Base-by-base conservation (phyloP, 2,797 vertebrate genomes). In the Leptoclinus maculatus region DNA sequence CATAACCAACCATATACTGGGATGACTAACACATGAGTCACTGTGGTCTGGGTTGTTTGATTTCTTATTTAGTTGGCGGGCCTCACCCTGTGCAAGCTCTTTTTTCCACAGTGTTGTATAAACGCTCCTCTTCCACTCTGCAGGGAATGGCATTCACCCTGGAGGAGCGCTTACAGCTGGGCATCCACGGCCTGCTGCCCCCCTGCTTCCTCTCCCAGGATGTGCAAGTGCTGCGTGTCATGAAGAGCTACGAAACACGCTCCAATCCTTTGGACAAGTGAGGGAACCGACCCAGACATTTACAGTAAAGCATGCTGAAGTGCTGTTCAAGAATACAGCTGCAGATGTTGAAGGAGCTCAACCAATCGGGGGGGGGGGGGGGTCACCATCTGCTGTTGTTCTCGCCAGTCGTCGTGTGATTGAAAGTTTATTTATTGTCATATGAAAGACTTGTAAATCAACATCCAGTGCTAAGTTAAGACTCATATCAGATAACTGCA, bases 121-220 rank as follows among this genome's bases (percentile, higher is more conserved):
- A 89, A 41, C 0, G 2, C 17, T 39, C 25, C n/a, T 74, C 34
- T 82, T 32, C 74, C 85, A 1, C 82, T 78, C 86, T 82, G 60
- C 83, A 98, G 98, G 98, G 98, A 47, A 99, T 99, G 98, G 98
- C 97, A 4, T 99, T 99, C 88, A 99, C 97, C 0, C 94, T 99
- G 85, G 94, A 99, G 90, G 98, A 99, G 91, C 96, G 98, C 69
- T 89, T 96, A 3, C 98, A 99, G 77, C 95, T 99, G 83, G 98
- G 98, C 79, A 99, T 99, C 92, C 98, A 99, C 0, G 98, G 98
- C 78, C 95, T 99, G 79, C 94, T 99, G 79, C 98, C 98, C 0
- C 98, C 98, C 66, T 99, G 98, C 90, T 99, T 99, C 93, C 94
- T 99, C 71, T 97, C 97, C 62, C 98, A 98, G 94, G 98, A 99